Percentiles rank a stretch among this genome's conserved stretches.
These are phyloP conservation scores for Drosophila trichaetosa DNA, from an alignment of 2,888 invertebrate species.

Conservation along the genomic window DNA sequence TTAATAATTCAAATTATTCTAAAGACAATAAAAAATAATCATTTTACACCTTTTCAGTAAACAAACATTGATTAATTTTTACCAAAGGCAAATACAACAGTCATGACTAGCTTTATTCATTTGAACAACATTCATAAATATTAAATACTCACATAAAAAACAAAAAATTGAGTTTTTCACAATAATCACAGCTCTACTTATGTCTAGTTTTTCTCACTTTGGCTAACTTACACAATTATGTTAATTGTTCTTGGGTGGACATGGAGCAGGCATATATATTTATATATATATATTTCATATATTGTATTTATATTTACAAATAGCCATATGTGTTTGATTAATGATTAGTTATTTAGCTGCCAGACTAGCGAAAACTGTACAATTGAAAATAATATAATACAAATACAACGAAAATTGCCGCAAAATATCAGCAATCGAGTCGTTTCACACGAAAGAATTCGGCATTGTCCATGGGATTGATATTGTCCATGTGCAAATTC, in stretches of 20 bases:
- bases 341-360: background rate
- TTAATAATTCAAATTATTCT: background rate
- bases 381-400: slow-evolving; percentile 84
- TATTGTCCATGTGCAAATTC: slow-evolving; percentile 81
- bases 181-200: slow-evolving; percentile 59
- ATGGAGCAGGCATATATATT: slow-evolving; percentile 17
- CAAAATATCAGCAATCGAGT: slow-evolving; percentile 84
- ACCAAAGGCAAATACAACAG: slow-evolving; percentile 43
- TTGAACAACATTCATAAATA: slow-evolving; percentile 33
- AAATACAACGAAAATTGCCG: slow-evolving; percentile 82
- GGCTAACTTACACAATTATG: slow-evolving; percentile 20
- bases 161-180: slow-evolving; percentile 13
- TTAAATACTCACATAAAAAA: slow-evolving; percentile 31
- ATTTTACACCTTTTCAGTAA: slow-evolving; percentile 5
- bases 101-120: slow-evolving; percentile 26
- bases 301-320: background rate
- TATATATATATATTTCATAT: slow-evolving; percentile 2
- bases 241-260: slow-evolving; percentile 32
- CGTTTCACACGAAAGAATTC: slow-evolving; percentile 82
- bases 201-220: slow-evolving; percentile 23
- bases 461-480: slow-evolving; percentile 79
- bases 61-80: slow-evolving; percentile 69
- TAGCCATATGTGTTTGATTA: background rate
- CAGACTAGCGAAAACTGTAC: slow-evolving; percentile 82
- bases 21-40: background rate